These are phyloP conservation scores for Sciaenops ocellatus DNA, from an alignment of 2,797 vertebrate species.

Conservation along the genomic window DNA sequence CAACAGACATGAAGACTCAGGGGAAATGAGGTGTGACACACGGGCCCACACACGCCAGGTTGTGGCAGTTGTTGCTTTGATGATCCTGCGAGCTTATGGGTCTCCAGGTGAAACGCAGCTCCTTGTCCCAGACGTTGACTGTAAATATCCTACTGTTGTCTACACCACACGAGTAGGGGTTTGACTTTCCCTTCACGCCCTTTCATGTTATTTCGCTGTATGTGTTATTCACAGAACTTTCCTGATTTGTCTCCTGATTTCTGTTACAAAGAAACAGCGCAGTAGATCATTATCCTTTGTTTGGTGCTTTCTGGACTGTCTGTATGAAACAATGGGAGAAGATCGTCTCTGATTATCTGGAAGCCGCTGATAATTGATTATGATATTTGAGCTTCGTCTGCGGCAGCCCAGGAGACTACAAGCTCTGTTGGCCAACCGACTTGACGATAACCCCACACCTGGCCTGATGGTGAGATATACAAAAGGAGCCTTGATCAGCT, in stretches of 20 bases:
- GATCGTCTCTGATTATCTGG: slow-evolving; percentile 62
- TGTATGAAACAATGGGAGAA: slow-evolving; percentile 47
- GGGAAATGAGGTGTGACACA: slow-evolving; percentile 83
- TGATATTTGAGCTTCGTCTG: slow-evolving; percentile 62
- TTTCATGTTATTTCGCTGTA: slow-evolving; percentile 57
- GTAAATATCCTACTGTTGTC: slow-evolving; percentile 78
- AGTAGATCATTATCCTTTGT: slow-evolving; percentile 61
- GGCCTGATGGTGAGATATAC: slow-evolving; percentile 66
- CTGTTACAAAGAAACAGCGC: slow-evolving; percentile 53
- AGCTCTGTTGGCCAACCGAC: slow-evolving; percentile 42
- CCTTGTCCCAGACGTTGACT: slow-evolving; percentile 72
- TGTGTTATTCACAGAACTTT: slow-evolving; percentile 52
- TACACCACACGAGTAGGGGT: slow-evolving; percentile 62
- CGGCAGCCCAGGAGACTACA: slow-evolving; percentile 52
- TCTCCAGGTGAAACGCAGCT: slow-evolving; percentile 73
- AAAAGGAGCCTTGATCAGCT: slow-evolving; percentile 67
- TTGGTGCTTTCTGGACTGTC: slow-evolving; percentile 44
- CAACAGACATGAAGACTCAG: slow-evolving; percentile 74
- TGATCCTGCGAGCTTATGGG: slow-evolving; percentile 72
- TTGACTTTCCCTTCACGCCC: slow-evolving; percentile 66
- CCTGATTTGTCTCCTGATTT: slow-evolving; percentile 48
- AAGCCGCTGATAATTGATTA: slow-evolving; percentile 68
- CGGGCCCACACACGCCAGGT: slow-evolving; percentile 73
- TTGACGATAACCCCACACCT: slow-evolving; percentile 68
- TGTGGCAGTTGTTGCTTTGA: slow-evolving; percentile 80